Evolutionary conservation across 2,113 vertebrate genomes (phyloP), one percentile per base, ranked within the genome.

Genomic region (Hiodon tergisus): DNA sequence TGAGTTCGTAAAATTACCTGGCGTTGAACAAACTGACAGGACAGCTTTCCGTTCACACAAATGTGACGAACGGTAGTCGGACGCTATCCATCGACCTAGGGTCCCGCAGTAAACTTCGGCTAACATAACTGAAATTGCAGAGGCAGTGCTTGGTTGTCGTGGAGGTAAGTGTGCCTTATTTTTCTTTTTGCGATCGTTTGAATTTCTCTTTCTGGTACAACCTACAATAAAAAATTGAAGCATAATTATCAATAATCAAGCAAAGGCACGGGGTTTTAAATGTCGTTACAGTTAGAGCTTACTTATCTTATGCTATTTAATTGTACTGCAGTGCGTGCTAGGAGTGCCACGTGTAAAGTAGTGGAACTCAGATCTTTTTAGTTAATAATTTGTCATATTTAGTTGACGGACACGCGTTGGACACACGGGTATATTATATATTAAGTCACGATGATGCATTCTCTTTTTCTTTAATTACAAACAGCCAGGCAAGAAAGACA

Each of bases 11-110:
- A 74, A 57, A n/a, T 48, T 16, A 76, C 48, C 53, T 76, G 76
- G 57, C 71, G 67, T 80, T 62, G 63, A 67, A 52, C 60, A 54
- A 85, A 87, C 82, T 77, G 82, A 83, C 57, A 82, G 78, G 76
- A 71, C 86, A 80, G 83, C 86, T 85, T 85, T 84, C 65, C 46
- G 80, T 84, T 83, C 79, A 79, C 82, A 80, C 72, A 71, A 76
- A 85, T 75, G 84, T 80, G 59, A 74, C 78, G 73, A 81, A 76
- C 81, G 14, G 80, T 81, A 72, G 78, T 68, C 58, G 83, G 78
- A 72, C 75, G 68, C 76, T 61, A 74, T 59, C 78, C 73, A 67
- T 54, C 63, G 74, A 66, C 71, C 76, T 10, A 13, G 78, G 76
- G 71, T 83, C 83, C 82, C 80, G 59, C 67, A 58, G 48, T 71